Evolutionary conservation across 1,140 invertebrate genomes (phyloP), one percentile per base, ranked within the genome.

Genomic region (Drosophila sucinea): DNA sequence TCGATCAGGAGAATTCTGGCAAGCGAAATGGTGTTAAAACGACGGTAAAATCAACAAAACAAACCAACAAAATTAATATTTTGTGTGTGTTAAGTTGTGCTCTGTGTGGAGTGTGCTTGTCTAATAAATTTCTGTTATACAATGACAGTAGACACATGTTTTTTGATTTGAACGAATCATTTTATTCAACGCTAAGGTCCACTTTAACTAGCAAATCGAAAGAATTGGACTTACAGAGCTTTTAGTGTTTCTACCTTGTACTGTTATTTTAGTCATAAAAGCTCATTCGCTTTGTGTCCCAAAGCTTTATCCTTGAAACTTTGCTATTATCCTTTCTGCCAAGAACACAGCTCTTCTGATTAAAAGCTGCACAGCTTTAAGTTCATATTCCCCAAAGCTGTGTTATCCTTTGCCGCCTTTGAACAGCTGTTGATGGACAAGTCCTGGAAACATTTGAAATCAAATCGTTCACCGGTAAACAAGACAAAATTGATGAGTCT

Each of bases 401-500:
- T 79, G 0, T 5, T 51, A 51, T 51, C 11, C 63, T 41, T 38
- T 35, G 10, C 25, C 58, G 32, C 40, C 74, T 63, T 17, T 7
- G 40, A 80, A 67, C 70, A 89, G 79, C 83, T 86, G 82, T 79
- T 81, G 51, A 8, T 0, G 33, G 11, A 40, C 47, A 64, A 51
- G 23, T 40, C 10, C 41, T 29, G 51, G 38, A 56, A 79, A 77
- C 86, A 90, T 90, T 90, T 90, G 51, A 90, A 90, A 90, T 73
- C 60, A 90, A 90, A 79, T 61, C 86, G 85, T 85, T 81, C 73
- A 82, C 70, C 76, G 70, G 69, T 60, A 75, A 81, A 79, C 86
- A 90, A 83, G 77, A 74, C 38, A 78, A 82, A 8, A 56, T 55
- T 44, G 1, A n/a, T n/a, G 23, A 44, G 8, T 27, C 47, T 23